phyloP scores from a whole-genome alignment of 2,113 vertebrate species.

The Lamprologus ornatipinnis region DNA sequence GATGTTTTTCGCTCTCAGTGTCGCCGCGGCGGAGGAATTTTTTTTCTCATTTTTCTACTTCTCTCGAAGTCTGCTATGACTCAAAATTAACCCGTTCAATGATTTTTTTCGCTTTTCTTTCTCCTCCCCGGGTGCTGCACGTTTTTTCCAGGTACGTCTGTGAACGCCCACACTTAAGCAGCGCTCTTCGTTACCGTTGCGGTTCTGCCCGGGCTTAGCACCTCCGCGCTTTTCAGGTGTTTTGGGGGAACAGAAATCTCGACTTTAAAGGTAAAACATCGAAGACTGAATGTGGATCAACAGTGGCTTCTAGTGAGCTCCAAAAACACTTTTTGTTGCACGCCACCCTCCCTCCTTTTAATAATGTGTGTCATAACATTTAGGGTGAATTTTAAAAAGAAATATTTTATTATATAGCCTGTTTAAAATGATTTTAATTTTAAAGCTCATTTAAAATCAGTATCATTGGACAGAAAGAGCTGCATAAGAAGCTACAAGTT shows the following conservation, averaged over 20 bases:
- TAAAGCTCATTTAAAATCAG: neutral
- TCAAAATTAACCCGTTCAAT: conserved; percentile 72
- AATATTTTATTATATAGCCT: neutral
- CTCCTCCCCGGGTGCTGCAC: conserved; percentile 3
- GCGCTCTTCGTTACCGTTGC: neutral
- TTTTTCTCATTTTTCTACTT: conserved; percentile 68
- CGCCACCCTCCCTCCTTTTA: neutral
- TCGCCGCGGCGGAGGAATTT: conserved; percentile 76
- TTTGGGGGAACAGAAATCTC: neutral
- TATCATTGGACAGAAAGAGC: neutral
- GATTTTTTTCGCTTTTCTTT: neutral
- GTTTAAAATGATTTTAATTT: neutral
- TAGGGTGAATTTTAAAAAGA: neutral
- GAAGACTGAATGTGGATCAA: neutral
- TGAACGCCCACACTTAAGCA: conserved; percentile 5
- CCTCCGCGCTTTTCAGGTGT: neutral
- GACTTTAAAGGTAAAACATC: neutral
- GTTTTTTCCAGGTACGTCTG: conserved; percentile 12
- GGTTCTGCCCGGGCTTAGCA: neutral
- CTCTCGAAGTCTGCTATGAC: conserved; percentile 61
- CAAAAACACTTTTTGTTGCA: neutral
- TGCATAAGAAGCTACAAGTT: neutral
- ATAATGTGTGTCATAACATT: neutral
- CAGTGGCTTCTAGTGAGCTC: neutral
- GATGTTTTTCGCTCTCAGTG: conserved; percentile 12